phyloP scores from a whole-genome alignment of 2,797 vertebrate species.

The Scleropages formosus region DNA sequence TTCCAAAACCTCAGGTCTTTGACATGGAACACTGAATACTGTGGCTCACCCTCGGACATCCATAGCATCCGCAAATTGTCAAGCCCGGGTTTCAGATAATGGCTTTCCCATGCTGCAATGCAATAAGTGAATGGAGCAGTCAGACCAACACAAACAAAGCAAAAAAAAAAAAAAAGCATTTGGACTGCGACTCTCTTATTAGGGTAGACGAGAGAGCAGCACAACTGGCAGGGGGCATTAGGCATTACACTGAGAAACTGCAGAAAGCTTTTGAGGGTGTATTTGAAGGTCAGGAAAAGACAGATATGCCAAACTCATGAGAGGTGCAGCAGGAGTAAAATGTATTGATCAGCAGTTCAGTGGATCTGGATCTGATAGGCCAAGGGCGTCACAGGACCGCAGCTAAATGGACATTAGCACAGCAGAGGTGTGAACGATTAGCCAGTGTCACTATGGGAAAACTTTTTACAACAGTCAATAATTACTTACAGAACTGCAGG shows the following conservation, averaged over 20 bases:
- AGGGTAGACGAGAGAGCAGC: constrained; percentile 13
- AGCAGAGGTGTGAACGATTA: constrained; percentile 4
- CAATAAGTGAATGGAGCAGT: constrained; percentile 30
- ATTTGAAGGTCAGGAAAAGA: constrained; percentile 9
- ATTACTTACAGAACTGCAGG: constrained; percentile 37
- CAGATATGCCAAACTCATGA: neutral
- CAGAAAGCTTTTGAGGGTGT: constrained; percentile 25
- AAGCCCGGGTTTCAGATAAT: constrained; percentile 40
- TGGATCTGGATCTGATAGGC: neutral
- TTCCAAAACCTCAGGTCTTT: constrained; percentile 38
- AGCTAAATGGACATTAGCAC: neutral
- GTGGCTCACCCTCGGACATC: constrained; percentile 35
- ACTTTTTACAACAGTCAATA: constrained; percentile 5
- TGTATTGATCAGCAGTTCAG: neutral
- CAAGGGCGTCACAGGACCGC: neutral
- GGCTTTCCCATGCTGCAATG: constrained; percentile 37
- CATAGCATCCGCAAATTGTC: constrained; percentile 42
- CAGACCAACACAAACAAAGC: constrained; percentile 42
- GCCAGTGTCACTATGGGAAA: neutral
- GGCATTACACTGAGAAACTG: constrained; percentile 11
- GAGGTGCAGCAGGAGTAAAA: constrained; percentile 7
- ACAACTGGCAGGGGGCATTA: constrained; percentile 3
- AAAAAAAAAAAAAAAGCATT: constrained; percentile 10
- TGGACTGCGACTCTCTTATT: constrained; percentile 1
- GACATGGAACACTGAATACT: constrained; percentile 35